Evolutionary conservation across 2,888 invertebrate genomes (phyloP).

Genomic region (Cotesia congregata): DNA sequence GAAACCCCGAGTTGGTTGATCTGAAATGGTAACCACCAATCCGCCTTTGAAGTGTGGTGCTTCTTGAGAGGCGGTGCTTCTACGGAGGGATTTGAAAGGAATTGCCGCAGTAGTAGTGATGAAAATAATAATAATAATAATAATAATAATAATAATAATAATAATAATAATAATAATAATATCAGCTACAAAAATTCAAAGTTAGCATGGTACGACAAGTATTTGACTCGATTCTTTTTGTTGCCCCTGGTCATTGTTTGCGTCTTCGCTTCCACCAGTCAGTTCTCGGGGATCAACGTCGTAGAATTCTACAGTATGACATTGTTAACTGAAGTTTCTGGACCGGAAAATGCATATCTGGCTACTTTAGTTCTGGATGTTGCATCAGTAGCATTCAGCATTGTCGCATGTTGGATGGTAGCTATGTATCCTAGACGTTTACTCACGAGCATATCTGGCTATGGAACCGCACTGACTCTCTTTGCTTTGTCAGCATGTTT

Average conservation of each 20-base stretch:
- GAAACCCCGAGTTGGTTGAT: slow-evolving; percentile 82
- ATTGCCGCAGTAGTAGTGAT: not conserved
- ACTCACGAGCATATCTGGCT: slow-evolving; percentile 77
- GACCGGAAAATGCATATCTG: slow-evolving; percentile 76
- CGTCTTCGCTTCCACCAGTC: slow-evolving; percentile 77
- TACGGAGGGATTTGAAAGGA: slow-evolving; percentile 47
- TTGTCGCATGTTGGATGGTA: slow-evolving; percentile 76
- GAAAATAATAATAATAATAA: slow-evolving; percentile 1
- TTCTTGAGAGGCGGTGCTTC: slow-evolving; percentile 49
- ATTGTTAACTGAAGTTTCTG: slow-evolving; percentile 75
- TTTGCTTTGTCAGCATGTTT: slow-evolving; percentile 73
- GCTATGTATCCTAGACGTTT: slow-evolving; percentile 76
- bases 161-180: not conserved
- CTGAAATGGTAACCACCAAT: slow-evolving; percentile 73
- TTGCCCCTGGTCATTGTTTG: slow-evolving; percentile 77
- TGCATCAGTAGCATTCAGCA: slow-evolving; percentile 76
- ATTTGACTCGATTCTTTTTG: slow-evolving; percentile 64
- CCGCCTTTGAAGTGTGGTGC: slow-evolving; percentile 73
- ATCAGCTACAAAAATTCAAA: not conserved
- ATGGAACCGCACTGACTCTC: slow-evolving; percentile 76
- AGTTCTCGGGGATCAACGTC: slow-evolving; percentile 81
- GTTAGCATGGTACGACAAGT: not conserved
- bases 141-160: not conserved
- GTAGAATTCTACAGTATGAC: slow-evolving; percentile 81
- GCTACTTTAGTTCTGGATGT: slow-evolving; percentile 78